Base-by-base conservation (phyloP, 2,113 vertebrate species). In the Odocoileus hemionus region DNA sequence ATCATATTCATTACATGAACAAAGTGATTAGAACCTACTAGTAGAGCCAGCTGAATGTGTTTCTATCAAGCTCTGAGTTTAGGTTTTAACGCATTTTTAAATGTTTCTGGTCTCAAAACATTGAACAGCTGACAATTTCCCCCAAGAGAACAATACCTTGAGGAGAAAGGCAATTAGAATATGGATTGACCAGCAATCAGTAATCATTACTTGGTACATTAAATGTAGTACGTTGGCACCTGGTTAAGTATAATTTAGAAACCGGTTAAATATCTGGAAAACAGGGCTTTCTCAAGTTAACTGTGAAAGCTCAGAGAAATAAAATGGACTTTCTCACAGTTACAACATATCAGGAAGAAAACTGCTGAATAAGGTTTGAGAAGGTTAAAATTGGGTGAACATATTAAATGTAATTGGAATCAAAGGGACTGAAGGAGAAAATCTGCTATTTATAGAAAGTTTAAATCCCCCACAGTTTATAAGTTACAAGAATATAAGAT, bases 151-250 rank as follows among this genome's bases (percentile, higher is more conserved):
- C 67, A 93, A 91, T 97, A 96, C 83, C 97, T 97, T 94, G 93
- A 97, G 91, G 96, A 84, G 89, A 94, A 98, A 97, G 93, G 97
- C 96, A 97, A 98, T 98, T 97, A 96, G 96, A 98, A 97, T 96
- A 96, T 84, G 89, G 93, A 96, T 96, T 98, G 98, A 98, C 98
- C 97, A 98, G 97, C 94, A 98, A 97, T 98, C 98, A 97, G 97
- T 98, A 98, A 97, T 98, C 97, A 97, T 98, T 98, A 98, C 43
- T 96, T 94, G 97, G 93, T 98, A 95, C 97, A 97, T 97, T 98
- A 96, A 97, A 97, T 87, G 79, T 55, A 95, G 93, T 76, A 78
- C 0, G 5, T 54, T 92, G 45, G 78, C 96, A 98, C 94, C 97
- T 98, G 91, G 95, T 89, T 96, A 96, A 89, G 70, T 93, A 96